These are phyloP conservation scores for Villa cingulata DNA, from an alignment of 2,888 invertebrate genomes.

Conservation along the genomic window DNA sequence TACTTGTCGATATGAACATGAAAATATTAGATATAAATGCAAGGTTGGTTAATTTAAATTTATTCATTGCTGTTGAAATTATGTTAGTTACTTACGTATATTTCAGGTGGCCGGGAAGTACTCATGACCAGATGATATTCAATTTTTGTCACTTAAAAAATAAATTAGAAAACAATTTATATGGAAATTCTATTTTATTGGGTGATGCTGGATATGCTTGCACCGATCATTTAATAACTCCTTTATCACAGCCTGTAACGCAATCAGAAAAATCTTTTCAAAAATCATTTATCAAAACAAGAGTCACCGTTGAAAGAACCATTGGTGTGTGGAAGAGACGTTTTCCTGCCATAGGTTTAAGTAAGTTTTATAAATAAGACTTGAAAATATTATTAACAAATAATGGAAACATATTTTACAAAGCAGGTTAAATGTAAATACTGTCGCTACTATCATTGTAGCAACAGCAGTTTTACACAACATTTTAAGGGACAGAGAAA, in stretches of 20 bases:
- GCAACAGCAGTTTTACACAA: background rate
- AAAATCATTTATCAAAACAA: conserved; percentile 8
- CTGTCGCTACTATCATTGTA: background rate
- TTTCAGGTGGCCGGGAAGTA: too few relatives aligned
- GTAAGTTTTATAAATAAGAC: too few relatives aligned
- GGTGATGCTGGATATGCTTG: too few relatives aligned
- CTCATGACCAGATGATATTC: too few relatives aligned
- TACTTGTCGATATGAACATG: conserved; percentile 15
- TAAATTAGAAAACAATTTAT: too few relatives aligned
- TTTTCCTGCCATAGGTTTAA: conserved; percentile 12
- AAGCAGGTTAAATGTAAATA: background rate
- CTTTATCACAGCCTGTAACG: conserved; percentile 3
- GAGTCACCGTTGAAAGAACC: conserved; percentile 13
- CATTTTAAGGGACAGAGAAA: accelerated
- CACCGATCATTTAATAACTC: conserved; percentile 10
- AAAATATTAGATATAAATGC: too few relatives aligned
- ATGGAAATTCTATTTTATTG: too few relatives aligned
- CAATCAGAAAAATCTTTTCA: conserved; percentile 1
- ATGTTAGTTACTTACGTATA: too few relatives aligned
- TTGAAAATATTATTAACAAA: too few relatives aligned
- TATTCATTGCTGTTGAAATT: too few relatives aligned
- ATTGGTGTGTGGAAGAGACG: conserved; percentile 19
- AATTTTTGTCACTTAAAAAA: too few relatives aligned
- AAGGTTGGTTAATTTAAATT: too few relatives aligned
- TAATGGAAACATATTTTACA: background rate